Evolutionary conservation across 2,888 invertebrate genomes (phyloP), one percentile per base, ranked within the genome.

Genomic region (Adineta ricciae): DNA sequence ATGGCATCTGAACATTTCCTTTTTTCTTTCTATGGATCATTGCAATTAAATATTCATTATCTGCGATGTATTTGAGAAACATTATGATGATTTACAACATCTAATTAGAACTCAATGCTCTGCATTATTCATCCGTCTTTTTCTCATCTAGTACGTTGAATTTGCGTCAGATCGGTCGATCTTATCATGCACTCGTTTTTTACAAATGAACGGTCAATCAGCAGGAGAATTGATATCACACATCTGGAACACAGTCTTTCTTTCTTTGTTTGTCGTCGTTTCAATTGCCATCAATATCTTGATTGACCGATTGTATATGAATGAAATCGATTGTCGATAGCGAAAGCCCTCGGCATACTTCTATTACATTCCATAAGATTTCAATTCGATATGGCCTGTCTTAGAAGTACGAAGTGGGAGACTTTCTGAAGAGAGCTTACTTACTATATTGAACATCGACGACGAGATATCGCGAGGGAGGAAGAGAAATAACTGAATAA

Each of bases 151-250:
- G 46, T 46, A 11, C 11, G 46, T 46, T n/a, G n/a, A n/a, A 46
- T 50, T 50, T 16, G 19, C 11, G 50, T 50, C 50, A 50, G 3
- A 50, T 50, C 50, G 19, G 14, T 50, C 11, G 50, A 50, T 50
- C 50, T 50, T 50, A 50, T 50, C 50, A 19, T 50, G 14, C 19
- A 38, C 49, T 85, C n/a, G 46, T 82, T 84, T 82, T 64, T 52
- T 86, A 78, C 86, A 83, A 83, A 84, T 84, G 83, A 78, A 52
- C 27, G 49, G 64, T 64, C 64, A 64, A 64, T 64, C 64, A 64
- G 32, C 64, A 64, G 64, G 54, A 56, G 54, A n/a, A n/a, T n/a
- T 27, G 27, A 64, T 64, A 27, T 32, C 27, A 64, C 32, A 64
- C 64, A 64, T 64, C 64, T 64, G 64, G 64, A 27, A 4, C 27